Percentiles rank a stretch among this genome's conserved stretches.
Evolutionary conservation across 2,888 invertebrate genomes (phyloP).

Genomic region (Fragum whitleyi): DNA sequence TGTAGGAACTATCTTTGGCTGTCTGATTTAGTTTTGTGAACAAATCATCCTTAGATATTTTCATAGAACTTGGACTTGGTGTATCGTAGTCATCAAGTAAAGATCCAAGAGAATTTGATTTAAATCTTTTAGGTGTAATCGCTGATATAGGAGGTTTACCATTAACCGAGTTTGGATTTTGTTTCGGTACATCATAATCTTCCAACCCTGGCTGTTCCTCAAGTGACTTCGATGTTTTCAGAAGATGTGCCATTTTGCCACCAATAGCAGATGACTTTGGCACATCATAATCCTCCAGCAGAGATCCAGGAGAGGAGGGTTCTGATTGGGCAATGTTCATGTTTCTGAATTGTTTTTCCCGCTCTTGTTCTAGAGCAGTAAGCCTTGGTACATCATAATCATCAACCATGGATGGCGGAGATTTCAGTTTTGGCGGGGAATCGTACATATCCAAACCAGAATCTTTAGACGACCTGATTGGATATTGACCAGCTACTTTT

Average conservation of each 20-base stretch:
- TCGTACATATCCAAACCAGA: slow-evolving; percentile 87
- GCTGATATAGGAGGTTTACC: slow-evolving; percentile 43
- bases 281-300: slow-evolving; percentile 80
- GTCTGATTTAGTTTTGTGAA: slow-evolving; percentile 34
- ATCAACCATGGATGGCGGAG: slow-evolving; percentile 69
- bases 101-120: slow-evolving; percentile 61
- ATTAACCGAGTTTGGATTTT: slow-evolving; percentile 43
- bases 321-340: slow-evolving; percentile 52
- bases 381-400: slow-evolving; percentile 80
- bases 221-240: slow-evolving; percentile 18
- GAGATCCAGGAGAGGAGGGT: slow-evolving; percentile 60
- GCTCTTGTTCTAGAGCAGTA: slow-evolving; percentile 40
- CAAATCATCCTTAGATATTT: slow-evolving; percentile 53
- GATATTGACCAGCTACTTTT: slow-evolving; percentile 54
- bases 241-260: slow-evolving; percentile 16
- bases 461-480: slow-evolving; percentile 78
- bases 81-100: slow-evolving; percentile 83
- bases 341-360: slow-evolving; percentile 46
- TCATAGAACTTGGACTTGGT: slow-evolving; percentile 71
- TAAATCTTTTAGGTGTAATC: slow-evolving; percentile 49
- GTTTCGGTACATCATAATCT: slow-evolving; percentile 75
- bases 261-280: slow-evolving; percentile 62
- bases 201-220: slow-evolving; percentile 36
- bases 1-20: slow-evolving; percentile 26
- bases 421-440: slow-evolving; percentile 86